Evolutionary conservation across 2,888 invertebrate species (phyloP), one percentile per base, ranked within the genome.

Genomic region (Drosophila subquinaria): DNA sequence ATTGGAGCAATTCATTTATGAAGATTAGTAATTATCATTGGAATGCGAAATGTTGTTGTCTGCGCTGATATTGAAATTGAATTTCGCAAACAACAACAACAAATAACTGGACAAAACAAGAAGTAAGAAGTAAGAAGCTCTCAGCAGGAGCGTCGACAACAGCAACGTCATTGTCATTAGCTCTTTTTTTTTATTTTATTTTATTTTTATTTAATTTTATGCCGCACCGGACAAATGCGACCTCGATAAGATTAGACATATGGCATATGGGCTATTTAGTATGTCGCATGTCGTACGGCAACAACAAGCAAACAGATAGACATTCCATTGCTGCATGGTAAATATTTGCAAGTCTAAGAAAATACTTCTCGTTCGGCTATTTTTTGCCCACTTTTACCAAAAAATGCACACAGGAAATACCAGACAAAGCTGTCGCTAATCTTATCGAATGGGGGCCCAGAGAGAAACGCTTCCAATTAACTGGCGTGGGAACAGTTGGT

Each of bases 351-450:
- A 76, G 45, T 73, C 68, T 59, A 66, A 86, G 82, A 88, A 82
- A 73, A 70, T 38, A 76, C 42, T n/a, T n/a, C n/a, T n/a, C n/a
- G n/a, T n/a, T n/a, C n/a, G 62, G 55, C 63, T n/a, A 11, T 23
- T 55, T 82, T 75, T 67, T 61, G 78, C 69, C 65, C 42, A 73
- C 63, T 84, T 89, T 89, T 78, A 71, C 43, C 73, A 59, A 83
- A 86, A 77, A 72, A 67, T 79, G 79, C 79, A 60, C 73, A 80
- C 79, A 88, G 91, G 90, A 90, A 91, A 91, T 91, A 76, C 79
- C 81, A 81, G 75, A 69, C 69, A 73, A 79, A 81, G 70, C 66
- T 69, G 67, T 76, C 64, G 73, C 73, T 88, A 90, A 92, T 91
- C 92, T 92, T 90, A 92, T 91, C 91, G 74, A 79, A 75, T 67